phyloP scores from a whole-genome alignment of 2,113 vertebrate species.

The Phrynocephalus versicolor region DNA sequence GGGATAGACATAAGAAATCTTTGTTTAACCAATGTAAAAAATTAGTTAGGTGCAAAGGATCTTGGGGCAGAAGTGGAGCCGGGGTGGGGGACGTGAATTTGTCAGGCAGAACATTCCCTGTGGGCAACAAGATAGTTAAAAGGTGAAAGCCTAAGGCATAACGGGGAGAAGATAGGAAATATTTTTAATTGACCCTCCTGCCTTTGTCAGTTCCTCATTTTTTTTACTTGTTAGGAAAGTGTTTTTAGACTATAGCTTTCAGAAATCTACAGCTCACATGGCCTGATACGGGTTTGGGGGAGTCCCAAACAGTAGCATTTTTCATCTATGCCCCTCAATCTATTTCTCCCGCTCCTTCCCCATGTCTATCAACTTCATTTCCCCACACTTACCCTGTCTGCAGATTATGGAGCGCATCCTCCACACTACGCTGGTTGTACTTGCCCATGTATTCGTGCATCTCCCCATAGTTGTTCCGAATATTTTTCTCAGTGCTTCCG shows the following conservation, averaged over 20 bases:
- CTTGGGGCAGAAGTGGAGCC: neutral
- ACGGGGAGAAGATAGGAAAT: neutral
- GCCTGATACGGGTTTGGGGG: no score
- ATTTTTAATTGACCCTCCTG: neutral
- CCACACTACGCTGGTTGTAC: constrained; percentile 92
- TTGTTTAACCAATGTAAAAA: neutral
- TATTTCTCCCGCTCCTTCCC: no score
- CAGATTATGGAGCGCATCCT: constrained; percentile 89
- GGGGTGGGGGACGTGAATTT: no score
- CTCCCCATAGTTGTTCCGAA: constrained; percentile 92
- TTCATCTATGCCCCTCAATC: no score
- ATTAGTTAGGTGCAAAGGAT: neutral
- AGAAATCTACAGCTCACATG: no score
- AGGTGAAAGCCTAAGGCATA: neutral
- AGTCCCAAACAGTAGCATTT: no score
- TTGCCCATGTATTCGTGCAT: constrained; percentile 96
- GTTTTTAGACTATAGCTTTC: no score
- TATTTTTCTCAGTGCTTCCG: constrained; percentile 94
- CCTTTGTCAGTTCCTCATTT: neutral
- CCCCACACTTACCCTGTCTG: constrained; percentile 83
- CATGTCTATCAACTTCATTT: neutral
- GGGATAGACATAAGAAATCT: neutral
- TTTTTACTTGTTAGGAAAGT: no score
- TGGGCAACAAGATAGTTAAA: neutral
- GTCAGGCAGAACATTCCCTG: neutral